Base-by-base conservation (phyloP, 2,797 vertebrate species). In the Lophotriccus pileatus region DNA sequence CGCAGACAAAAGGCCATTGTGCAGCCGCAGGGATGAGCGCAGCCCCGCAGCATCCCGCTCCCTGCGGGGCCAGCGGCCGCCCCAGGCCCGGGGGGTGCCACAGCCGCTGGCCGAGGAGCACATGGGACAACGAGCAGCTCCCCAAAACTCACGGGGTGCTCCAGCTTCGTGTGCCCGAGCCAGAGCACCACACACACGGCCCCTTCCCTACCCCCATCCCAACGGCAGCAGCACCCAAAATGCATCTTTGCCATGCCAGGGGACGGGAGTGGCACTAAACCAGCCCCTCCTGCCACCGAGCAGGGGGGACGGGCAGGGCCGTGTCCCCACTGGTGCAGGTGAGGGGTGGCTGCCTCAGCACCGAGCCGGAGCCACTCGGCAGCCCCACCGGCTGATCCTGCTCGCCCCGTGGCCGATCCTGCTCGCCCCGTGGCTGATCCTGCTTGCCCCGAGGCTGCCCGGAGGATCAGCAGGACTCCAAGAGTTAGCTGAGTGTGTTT, bases 1-100 rank as follows among this genome's bases (percentile, higher is more conserved):
- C 11, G 50, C 73, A 69, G 73, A 96, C 96, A 96, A 96, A 96
- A 94, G 96, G 62, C 95, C 94, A 93, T 96, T 96, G 96, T 96
- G 92, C 67, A 11, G 68, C 66, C 18, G 37, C 75, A 27, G 94
- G 32, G 7, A 80, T 49, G 83, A 74, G 77, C 11, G 27, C 91
- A 2, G 83, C 79, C 86, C 89, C 60, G 17, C 64, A 89, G 82
- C 92, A 80, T 88, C 93, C 83, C 80, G 49, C 50, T 75, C 59
- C 66, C 67, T 21, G 53, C 46, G 34, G n/a, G 25, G 78, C 68
- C 90, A 4, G 64, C 14, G 6, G 52, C 64, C 41, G 9, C 56
- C 19, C 69, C 80, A 21, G 64, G 43, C 47, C 73, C 4, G 0
- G 60, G 50, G 28, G 50, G 25, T 37, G 91, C 12, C 87, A 67